Percentiles rank a stretch among this genome's conserved stretches.
Evolutionary conservation across 2,888 invertebrate species (phyloP).

Genomic region (Andrena chrysosceles): DNA sequence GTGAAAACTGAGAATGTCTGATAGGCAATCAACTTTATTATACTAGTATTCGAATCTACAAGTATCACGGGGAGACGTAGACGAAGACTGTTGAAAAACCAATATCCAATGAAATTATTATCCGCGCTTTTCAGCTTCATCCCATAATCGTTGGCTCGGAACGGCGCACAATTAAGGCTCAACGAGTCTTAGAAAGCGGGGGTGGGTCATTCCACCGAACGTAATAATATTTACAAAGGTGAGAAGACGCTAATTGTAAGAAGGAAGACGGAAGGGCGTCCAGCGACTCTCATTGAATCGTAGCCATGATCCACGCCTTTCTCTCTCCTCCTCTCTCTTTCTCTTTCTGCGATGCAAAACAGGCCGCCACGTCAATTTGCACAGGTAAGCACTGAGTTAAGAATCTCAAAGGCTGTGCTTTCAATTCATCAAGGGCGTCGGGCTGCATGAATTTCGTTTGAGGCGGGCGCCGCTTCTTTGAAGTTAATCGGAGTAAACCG

Average conservation of each 20-base stretch:
- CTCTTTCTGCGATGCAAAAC: slow-evolving; percentile 61
- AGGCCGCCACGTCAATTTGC: slow-evolving; percentile 65
- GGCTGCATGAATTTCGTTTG: slow-evolving; percentile 64
- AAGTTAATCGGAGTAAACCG: slow-evolving; percentile 66
- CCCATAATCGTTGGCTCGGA: slow-evolving; percentile 6
- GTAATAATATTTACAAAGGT: slow-evolving; percentile 43
- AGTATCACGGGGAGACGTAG: background rate
- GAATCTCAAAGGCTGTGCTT: slow-evolving; percentile 68
- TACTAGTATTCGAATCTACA: too few relatives aligned
- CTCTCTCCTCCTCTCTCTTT: background rate
- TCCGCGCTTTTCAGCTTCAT: background rate
- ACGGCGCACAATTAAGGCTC: slow-evolving; percentile 35
- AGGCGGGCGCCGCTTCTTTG: slow-evolving; percentile 51
- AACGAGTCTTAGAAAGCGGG: slow-evolving; percentile 21
- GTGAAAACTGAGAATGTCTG: background rate
- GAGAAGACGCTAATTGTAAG: slow-evolving; percentile 59
- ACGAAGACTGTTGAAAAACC: background rate
- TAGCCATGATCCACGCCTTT: background rate
- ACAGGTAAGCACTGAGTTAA: slow-evolving; percentile 67
- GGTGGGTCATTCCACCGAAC: slow-evolving; percentile 30
- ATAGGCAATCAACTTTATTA: too few relatives aligned
- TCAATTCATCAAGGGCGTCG: slow-evolving; percentile 64
- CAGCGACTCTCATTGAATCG: slow-evolving; percentile 37
- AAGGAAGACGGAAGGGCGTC: slow-evolving; percentile 40
- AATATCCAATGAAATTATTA: slow-evolving; percentile 14